These are phyloP conservation scores for Aeoliscus strigatus DNA, from an alignment of 2,797 vertebrate species.

Conservation along the genomic window DNA sequence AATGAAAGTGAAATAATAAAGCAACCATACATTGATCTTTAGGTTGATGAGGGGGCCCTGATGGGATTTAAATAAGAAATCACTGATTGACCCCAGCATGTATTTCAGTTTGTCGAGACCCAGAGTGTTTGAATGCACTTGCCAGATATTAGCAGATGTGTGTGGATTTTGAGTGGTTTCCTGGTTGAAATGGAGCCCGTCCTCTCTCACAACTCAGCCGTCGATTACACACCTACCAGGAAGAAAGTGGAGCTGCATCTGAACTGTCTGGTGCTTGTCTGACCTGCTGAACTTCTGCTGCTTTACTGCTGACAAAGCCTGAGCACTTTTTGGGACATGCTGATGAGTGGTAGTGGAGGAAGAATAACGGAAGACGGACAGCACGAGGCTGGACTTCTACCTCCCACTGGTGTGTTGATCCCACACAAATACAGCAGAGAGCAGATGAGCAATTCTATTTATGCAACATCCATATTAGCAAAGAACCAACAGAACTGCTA, in stretches of 20 bases:
- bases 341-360: conserved; percentile 4
- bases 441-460: conserved; percentile 32
- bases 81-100: too few species aligned
- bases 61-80: too few species aligned
- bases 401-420: conserved; percentile 35
- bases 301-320: conserved; percentile 20
- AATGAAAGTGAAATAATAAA: too few species aligned
- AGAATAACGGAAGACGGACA: conserved; percentile 2
- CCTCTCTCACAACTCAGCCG: too few species aligned
- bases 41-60: too few species aligned
- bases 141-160: too few species aligned
- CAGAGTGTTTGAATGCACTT: too few species aligned
- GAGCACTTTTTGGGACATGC: conserved; percentile 11
- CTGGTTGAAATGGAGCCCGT: too few species aligned
- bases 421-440: conserved; percentile 29
- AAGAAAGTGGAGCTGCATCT: conserved; percentile 18
- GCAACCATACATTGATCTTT: too few species aligned
- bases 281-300: conserved; percentile 33
- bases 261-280: conserved; percentile 25
- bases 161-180: too few species aligned
- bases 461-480: conserved; percentile 34
- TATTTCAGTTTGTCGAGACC: too few species aligned
- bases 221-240: conserved; percentile 18
- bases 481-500: conserved; percentile 16
- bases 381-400: conserved; percentile 14